Evolutionary conservation across 2,888 invertebrate species (phyloP), one percentile per base, ranked within the genome.

Genomic region (Eilema griseolum): DNA sequence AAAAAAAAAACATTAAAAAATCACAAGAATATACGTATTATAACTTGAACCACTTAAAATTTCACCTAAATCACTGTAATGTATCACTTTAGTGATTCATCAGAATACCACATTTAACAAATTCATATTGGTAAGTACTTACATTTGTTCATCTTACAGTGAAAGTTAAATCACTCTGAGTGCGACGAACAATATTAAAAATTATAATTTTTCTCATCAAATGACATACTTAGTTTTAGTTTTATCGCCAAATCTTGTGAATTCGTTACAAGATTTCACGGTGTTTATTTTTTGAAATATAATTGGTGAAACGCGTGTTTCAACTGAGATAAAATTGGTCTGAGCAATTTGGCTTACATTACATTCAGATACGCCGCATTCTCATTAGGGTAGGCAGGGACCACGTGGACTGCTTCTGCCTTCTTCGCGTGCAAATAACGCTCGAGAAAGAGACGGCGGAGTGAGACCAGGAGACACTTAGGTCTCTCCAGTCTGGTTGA

Each of bases 91-190:
- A 61, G 20, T 61, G 28, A 61, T 20, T 61, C 64, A 64, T 46
- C 28, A 64, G 52, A 64, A 41, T 28, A 0, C 20, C 56, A 52
- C 12, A 65, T 65, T 65, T 65, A 31, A 56, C 31, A 56, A 56
- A 28, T 65, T 23, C 56, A 66, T 37, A 59, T 66, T 24, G 59
- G 57, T 66, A 56, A 23, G 14, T 57, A 12, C 5, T 8, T 61
- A 56, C 24, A 59, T 31, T 28, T 61, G 20, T 31, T 33, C 37
- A 60, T 41, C 41, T 66, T n/a, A n/a, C 26, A 66, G 66, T 60
- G 60, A 66, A 66, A 66, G 66, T 59, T n/a, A 59, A 57, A 46
- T 26, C 26, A 26, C 26, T 59, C 28, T n/a, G 33, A 66, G 33
- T 31, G n/a, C 66, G 11, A 37, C 10, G 65, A 31, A 56, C 41